Conservation (phyloP, 1,140 invertebrate genomes). For the Stenopsyche tienmushanensis region DNA sequence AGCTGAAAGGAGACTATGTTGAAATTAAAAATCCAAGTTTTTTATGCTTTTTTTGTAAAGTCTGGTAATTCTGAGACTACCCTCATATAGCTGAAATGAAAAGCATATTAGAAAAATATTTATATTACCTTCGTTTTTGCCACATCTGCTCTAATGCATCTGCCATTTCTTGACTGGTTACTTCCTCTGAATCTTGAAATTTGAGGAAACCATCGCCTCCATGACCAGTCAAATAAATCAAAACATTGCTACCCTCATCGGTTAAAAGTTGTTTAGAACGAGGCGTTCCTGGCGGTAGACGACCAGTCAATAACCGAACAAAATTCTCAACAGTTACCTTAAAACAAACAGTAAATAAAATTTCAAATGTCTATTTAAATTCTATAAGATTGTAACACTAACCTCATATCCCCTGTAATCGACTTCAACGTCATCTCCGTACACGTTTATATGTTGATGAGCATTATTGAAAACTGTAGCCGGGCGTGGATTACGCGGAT, state of each 20-base stretch:
- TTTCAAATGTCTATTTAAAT: constrained; percentile 15
- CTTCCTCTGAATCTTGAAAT: constrained; percentile 99
- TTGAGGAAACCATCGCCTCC: constrained; percentile 99
- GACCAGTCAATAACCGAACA: constrained; percentile 90
- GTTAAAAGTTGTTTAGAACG: constrained; percentile 93
- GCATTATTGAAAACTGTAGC: constrained; percentile 98
- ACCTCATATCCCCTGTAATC: constrained; percentile 98
- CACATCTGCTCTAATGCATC: constrained; percentile 99
- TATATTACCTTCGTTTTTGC: constrained; percentile 85
- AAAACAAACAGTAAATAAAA: constrained; percentile 14
- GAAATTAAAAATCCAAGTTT: background rate
- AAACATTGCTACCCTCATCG: constrained; percentile 95
- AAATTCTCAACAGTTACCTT: constrained; percentile 98
- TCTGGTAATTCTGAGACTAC: no score
- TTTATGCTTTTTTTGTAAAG: no score
- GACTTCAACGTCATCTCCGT: constrained; percentile 99
- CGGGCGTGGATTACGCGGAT: constrained; percentile 95
- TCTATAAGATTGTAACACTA: constrained; percentile 35
- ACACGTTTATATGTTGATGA: constrained; percentile 97
- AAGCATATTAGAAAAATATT: background rate
- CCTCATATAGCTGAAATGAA: no score
- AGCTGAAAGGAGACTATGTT: background rate
- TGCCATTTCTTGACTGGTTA: constrained; percentile 97
- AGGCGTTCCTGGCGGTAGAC: constrained; percentile 87
- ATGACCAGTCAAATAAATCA: constrained; percentile 96